Conservation (phyloP, 1,140 invertebrate species). For the Trichonephila inaurata region DNA sequence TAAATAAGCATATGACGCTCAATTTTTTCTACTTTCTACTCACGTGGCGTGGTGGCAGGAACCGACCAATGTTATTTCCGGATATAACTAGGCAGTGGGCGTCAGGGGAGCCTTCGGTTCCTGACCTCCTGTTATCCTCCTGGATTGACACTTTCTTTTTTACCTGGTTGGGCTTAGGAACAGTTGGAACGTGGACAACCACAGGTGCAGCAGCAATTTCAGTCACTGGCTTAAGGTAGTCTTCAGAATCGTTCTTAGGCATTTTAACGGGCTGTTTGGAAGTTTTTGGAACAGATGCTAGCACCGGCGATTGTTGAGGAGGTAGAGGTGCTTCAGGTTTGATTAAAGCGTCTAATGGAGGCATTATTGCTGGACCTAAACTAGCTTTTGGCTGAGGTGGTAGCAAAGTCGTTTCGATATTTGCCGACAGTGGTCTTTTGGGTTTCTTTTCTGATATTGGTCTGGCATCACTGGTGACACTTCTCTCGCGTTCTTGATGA, state of each 20-base stretch:
- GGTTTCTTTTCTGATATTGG: slow-evolving; percentile 51
- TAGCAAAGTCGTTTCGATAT: slow-evolving; percentile 23
- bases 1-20: slow-evolving; percentile 62
- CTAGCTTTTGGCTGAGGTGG: not conserved
- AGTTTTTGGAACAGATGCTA: slow-evolving; percentile 8
- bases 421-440: slow-evolving; percentile 60
- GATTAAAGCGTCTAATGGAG: not conserved
- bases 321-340: slow-evolving; percentile 36
- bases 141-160: slow-evolving; percentile 74
- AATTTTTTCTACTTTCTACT: slow-evolving; percentile 62
- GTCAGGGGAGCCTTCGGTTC: slow-evolving; percentile 47
- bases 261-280: slow-evolving; percentile 2
- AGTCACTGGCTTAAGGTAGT: not conserved
- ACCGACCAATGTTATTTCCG: slow-evolving; percentile 72
- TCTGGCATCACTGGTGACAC: slow-evolving; percentile 46
- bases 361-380: not conserved
- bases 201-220: slow-evolving; percentile 33
- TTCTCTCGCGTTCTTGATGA: slow-evolving; percentile 51
- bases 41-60: slow-evolving; percentile 70
- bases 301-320: slow-evolving; percentile 18
- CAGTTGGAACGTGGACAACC: not conserved
- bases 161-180: not conserved
- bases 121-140: slow-evolving; percentile 70
- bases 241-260: slow-evolving; percentile 16
- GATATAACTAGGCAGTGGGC: slow-evolving; percentile 70